A percentile compares a stretch with the other conserved stretches of the same genome.
Evolutionary conservation across 2,888 invertebrate species (phyloP).

Genomic region (Cheiracanthium punctorium): DNA sequence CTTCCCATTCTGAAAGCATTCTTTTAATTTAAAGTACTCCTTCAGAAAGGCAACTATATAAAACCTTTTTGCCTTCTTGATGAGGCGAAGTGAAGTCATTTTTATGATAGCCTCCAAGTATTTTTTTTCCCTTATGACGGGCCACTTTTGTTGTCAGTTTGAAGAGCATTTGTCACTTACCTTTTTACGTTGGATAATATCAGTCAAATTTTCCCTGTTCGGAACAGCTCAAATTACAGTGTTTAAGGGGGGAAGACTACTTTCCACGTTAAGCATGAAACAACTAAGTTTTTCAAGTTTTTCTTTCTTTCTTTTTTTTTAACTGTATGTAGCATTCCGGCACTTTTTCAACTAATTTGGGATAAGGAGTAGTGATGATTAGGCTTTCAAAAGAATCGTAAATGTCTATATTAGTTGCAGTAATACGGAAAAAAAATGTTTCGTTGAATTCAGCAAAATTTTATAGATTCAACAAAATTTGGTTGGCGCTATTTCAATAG

Average conservation of each 20-base stretch:
- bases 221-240: slow-evolving; percentile 54
- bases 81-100: slow-evolving; percentile 12
- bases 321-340: neutral
- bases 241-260: slow-evolving; percentile 25
- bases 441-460: too few species aligned
- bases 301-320: too few species aligned
- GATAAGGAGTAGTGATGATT: neutral
- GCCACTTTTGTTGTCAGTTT: slow-evolving; percentile 60
- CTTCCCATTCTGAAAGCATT: slow-evolving; percentile 27
- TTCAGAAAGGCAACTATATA: slow-evolving; percentile 19
- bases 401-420: too few species aligned
- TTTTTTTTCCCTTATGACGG: neutral
- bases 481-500: too few species aligned
- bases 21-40: slow-evolving; percentile 58
- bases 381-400: too few species aligned
- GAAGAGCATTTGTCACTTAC: slow-evolving; percentile 60
- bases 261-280: slow-evolving; percentile 31
- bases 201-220: slow-evolving; percentile 6
- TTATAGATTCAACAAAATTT: too few species aligned
- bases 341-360: neutral
- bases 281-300: slow-evolving; percentile 39
- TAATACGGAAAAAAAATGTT: too few species aligned
- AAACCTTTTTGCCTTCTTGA: slow-evolving; percentile 30
- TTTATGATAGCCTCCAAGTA: slow-evolving; percentile 37
- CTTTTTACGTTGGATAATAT: slow-evolving; percentile 50